Evolutionary conservation across 2,888 invertebrate species (phyloP), one percentile per base, ranked within the genome.

Genomic region (Cotesia congregata): DNA sequence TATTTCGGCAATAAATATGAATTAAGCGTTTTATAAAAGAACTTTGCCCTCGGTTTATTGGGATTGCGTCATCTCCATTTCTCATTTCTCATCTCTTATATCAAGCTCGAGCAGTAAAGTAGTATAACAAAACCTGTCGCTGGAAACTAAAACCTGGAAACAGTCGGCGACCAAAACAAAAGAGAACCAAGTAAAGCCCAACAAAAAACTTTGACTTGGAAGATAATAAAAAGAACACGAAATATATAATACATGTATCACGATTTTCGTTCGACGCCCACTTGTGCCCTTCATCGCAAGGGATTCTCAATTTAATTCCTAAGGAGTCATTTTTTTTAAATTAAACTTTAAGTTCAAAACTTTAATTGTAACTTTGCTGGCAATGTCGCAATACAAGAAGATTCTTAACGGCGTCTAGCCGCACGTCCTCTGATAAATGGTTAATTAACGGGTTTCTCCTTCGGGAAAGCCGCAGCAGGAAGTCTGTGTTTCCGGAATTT

Each of bases 81-180:
- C 30, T 30, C 30, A 30, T 30, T 50, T 61, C 60, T 69, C 67
- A 64, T 75, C 77, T 62, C 64, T 77, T 70, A 77, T 30, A 30
- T 30, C 30, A 30, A 30, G 30, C 30, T 30, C 30, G 50, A 9
- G 12, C 7, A 9, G 50, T 9, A 50, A 3, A 9, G 41, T 50
- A 50, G 30, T 3, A 78, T 75, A 77, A 75, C 75, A 76, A 69
- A 69, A 70, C 72, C 50, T 59, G 77, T 71, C 75, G 77, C 75
- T 75, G 69, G 50, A 73, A 72, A 72, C 72, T 61, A 73, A 72
- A 72, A 79, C 71, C 73, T 76, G 74, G 75, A 76, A 75, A 75
- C 77, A 78, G 77, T 77, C 78, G 76, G 78, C 74, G 76, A 67
- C 9, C 12, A 12, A 60, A 70, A 70, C 59, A 50, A 20, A 30